A percentile compares a stretch with the other conserved stretches of the same genome.
Evolutionary conservation across 2,797 vertebrate species (phyloP).

Genomic region (Vipera ursinii): DNA sequence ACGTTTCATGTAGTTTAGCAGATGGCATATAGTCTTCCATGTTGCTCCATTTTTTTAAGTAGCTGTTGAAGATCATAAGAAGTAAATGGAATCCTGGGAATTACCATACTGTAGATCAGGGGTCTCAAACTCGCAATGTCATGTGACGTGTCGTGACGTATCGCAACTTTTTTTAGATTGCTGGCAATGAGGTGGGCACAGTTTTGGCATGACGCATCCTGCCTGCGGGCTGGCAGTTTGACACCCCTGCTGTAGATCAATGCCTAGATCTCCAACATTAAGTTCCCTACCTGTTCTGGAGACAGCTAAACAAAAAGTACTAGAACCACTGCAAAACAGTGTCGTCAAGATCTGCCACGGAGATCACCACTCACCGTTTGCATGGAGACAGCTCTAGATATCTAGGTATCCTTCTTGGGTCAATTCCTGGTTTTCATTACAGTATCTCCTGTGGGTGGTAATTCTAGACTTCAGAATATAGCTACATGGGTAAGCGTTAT

Average conservation of each 20-base stretch:
- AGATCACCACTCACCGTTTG: neutral
- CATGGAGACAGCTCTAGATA: neutral
- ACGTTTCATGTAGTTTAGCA: neutral
- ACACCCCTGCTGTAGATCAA: neutral
- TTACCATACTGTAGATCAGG: neutral
- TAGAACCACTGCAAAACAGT: neutral
- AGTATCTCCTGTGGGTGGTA: neutral
- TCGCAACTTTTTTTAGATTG: too few relatives aligned
- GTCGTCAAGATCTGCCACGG: neutral
- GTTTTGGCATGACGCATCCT: too few relatives aligned
- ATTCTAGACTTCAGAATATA: neutral
- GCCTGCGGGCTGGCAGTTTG: too few relatives aligned
- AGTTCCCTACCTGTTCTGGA: neutral
- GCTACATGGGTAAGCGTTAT: neutral
- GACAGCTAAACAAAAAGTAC: neutral
- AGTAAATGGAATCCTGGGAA: neutral
- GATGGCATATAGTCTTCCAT: neutral
- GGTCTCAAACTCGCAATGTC: too few relatives aligned
- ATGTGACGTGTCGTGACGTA: too few relatives aligned
- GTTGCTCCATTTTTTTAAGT: neutral
- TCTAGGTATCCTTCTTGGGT: neutral
- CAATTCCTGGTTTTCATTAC: neutral
- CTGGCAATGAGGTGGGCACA: too few relatives aligned
- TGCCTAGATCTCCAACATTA: neutral
- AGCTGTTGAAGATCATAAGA: neutral